Evolutionary conservation across 2,888 invertebrate species (phyloP), one percentile per base, ranked within the genome.

Genomic region (Epinotia ramella): DNA sequence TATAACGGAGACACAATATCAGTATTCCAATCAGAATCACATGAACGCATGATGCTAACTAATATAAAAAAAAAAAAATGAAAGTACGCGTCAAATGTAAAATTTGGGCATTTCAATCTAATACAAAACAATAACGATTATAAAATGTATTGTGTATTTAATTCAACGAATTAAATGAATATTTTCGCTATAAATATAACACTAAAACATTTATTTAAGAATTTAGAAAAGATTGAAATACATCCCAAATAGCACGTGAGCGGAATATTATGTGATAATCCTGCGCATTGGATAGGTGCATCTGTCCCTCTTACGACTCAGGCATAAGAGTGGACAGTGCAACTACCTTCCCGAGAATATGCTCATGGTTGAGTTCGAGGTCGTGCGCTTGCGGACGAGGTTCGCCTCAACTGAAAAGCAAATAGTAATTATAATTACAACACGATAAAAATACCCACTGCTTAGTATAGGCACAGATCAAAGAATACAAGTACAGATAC

Each of bases 341-440:
- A 84, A 93, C 96, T 97, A 97, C 96, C 97, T 97, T 81, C 96
- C 95, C 64, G 97, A 96, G 91, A 97, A 97, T 92, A 97, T 96
- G 89, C 95, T 97, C 89, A 97, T 96, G 11, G 68, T 69, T 76
- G 97, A 96, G 85, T 96, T 96, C 77, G 96, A 96, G 77, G 96
- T 95, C 78, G 96, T 95, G 82, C 97, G 95, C 88, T 97, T 97
- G 78, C 97, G 95, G 69, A 96, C 96, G 76, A 97, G 94, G 78
- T 96, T 95, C 28, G 96, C 96, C 78, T 96, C 96, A 86, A 96
- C 97, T 97, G 95, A 78, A 95, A 96, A 85, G 67, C 82, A 80
- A 78, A 72, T 70, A 28, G 20, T 20, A 46, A 13, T 1, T 9
- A 49, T 3, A 28, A 28, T 28, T 28, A 28, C 24, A 28, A 28